Evolutionary conservation across 2,113 vertebrate genomes (phyloP).

Genomic region (Boulengeromyrus knoepffleri): DNA sequence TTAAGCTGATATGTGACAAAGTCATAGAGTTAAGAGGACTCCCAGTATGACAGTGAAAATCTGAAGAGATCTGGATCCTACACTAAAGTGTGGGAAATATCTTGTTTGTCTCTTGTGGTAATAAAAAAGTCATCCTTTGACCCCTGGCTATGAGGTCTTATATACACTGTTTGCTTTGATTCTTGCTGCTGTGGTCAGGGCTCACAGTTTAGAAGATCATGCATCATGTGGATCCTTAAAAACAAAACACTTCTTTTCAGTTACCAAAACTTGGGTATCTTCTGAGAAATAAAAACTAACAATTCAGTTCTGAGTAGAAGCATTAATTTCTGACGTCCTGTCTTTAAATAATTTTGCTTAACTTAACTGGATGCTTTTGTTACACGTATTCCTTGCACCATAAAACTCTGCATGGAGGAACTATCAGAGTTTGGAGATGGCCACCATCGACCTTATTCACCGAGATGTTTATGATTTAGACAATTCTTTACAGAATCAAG

Average conservation of each 20-base stretch:
- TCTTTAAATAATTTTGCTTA: neutral
- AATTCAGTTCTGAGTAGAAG: neutral
- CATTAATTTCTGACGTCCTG: neutral
- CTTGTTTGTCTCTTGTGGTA: slow-evolving; percentile 48
- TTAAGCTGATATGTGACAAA: neutral
- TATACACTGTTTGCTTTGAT: neutral
- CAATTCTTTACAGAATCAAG: neutral
- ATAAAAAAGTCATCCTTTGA: slow-evolving; percentile 47
- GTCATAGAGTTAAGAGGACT: neutral
- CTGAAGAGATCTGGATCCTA: slow-evolving; percentile 20
- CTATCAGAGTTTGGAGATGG: neutral
- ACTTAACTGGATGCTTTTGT: neutral
- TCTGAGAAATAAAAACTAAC: neutral
- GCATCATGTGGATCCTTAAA: neutral
- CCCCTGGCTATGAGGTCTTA: slow-evolving; percentile 35
- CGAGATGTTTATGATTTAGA: neutral
- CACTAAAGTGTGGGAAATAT: slow-evolving; percentile 61
- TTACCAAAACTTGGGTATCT: neutral
- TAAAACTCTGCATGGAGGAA: neutral
- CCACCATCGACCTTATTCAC: neutral
- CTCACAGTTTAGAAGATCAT: neutral
- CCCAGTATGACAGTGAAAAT: neutral
- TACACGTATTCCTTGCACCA: neutral
- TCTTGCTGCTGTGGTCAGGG: neutral
- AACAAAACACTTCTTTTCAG: neutral